Evolutionary conservation across 30 jellyfish, hydroid and myxozoan genomes (phyloP).

Genomic region (Sanderia malayensis): DNA sequence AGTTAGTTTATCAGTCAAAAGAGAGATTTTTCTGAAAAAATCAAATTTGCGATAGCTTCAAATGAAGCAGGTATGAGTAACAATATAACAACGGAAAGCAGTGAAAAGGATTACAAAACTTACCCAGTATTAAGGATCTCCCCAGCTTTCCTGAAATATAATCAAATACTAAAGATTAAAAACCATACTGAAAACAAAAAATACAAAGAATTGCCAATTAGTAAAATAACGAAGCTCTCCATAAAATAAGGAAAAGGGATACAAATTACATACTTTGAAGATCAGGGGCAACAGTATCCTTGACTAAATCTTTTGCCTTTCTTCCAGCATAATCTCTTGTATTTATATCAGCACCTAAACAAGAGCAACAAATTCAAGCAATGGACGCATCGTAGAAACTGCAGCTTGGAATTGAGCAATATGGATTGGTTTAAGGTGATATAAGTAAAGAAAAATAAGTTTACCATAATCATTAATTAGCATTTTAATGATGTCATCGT

Average conservation of each 20-base stretch:
- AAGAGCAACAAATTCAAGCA: neutral
- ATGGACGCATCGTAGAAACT: no score
- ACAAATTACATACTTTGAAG: constrained; percentile 60
- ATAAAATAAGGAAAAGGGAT: neutral
- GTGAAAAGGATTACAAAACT: no score
- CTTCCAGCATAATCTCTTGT: constrained; percentile 86
- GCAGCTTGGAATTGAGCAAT: no score
- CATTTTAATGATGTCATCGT: constrained; percentile 60
- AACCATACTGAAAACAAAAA: no score
- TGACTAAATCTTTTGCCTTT: constrained; percentile 89
- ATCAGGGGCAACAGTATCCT: constrained; percentile 80
- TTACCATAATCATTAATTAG: constrained; percentile 76
- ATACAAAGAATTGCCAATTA: neutral
- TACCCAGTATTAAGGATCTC: constrained; percentile 79
- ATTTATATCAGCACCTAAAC: constrained; percentile 68
- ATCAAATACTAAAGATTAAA: no score
- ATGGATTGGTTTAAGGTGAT: no score
- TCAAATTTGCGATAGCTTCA: no score
- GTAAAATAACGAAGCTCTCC: neutral
- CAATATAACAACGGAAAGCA: no score
- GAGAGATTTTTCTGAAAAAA: no score
- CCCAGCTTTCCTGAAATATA: constrained; percentile 88
- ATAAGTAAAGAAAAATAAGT: no score
- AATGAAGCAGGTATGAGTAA: no score
- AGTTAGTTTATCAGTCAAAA: no score